Percentiles rank a stretch among this genome's conserved stretches.
Conservation (phyloP, 2,113 vertebrate species). For the Leucoraja erinaceus region DNA sequence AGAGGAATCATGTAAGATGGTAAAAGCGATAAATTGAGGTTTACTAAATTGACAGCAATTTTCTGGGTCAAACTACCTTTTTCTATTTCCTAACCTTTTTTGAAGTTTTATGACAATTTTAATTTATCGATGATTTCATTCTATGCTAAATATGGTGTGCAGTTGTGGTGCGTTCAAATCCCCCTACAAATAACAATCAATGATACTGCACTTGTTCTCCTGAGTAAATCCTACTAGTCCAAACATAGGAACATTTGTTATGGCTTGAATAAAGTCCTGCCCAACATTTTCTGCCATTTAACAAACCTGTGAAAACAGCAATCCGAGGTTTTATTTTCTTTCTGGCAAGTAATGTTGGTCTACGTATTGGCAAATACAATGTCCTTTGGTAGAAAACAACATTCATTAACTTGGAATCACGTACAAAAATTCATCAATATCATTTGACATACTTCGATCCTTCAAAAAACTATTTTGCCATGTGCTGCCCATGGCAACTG, state of each 20-base stretch:
- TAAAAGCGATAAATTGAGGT: background rate
- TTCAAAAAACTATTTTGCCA: constrained; percentile 20
- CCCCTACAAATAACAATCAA: constrained; percentile 22
- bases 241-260: constrained; percentile 26
- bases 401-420: constrained; percentile 9
- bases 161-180: background rate
- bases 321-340: constrained; percentile 8
- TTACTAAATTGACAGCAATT: background rate
- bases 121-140: background rate
- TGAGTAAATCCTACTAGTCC: constrained; percentile 33
- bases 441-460: constrained; percentile 19
- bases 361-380: constrained; percentile 30
- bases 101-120: background rate
- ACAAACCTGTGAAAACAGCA: constrained; percentile 37
- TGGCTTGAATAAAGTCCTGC: constrained; percentile 26
- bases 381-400: constrained; percentile 35
- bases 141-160: background rate
- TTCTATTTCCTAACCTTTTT: background rate
- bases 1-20: background rate
- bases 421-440: constrained; percentile 23
- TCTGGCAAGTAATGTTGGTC: constrained; percentile 22
- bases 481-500: constrained; percentile 18
- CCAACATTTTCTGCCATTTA: constrained; percentile 32
- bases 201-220: constrained; percentile 18
- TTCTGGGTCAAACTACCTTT: background rate